Evolutionary conservation across 2,888 invertebrate genomes (phyloP).

Genomic region (Gisinianus flammeolus): DNA sequence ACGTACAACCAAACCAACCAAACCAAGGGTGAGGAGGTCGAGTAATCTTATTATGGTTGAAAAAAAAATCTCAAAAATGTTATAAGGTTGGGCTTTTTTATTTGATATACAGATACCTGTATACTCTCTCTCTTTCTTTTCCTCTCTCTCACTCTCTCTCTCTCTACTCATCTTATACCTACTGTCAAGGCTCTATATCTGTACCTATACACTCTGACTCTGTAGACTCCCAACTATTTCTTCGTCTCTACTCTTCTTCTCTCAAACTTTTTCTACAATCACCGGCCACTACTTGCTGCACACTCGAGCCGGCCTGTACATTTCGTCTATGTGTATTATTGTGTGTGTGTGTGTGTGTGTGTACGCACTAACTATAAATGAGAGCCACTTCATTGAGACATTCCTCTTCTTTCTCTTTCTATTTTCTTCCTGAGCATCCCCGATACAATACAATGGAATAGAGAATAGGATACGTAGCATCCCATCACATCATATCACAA

Average conservation of each 20-base stretch:
- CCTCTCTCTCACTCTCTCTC: neutral
- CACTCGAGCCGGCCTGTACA: too few species aligned
- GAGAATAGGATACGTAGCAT: too few species aligned
- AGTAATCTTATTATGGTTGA: conserved; percentile 32
- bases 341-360: too few species aligned
- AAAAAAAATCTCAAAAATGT: conserved; percentile 36
- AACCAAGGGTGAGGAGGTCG: neutral
- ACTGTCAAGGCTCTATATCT: neutral
- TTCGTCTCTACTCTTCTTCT: neutral
- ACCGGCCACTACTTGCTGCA: neutral
- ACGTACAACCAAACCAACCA: neutral
- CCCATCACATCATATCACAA: too few species aligned
- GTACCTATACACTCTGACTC: neutral
- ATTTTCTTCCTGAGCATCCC: neutral
- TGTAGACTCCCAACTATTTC: neutral
- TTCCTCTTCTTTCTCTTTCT: conserved; percentile 7
- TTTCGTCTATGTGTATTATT: too few species aligned
- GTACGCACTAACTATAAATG: conserved; percentile 20
- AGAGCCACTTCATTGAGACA: conserved; percentile 32
- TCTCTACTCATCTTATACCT: neutral
- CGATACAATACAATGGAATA: too few species aligned
- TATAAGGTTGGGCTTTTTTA: conserved; percentile 35
- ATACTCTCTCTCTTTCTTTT: neutral
- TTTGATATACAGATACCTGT: neutral
- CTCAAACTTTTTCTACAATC: neutral